Percentiles rank a stretch among this genome's conserved stretches.
These are phyloP conservation scores for Callyntrura guangdongensis DNA, from an alignment of 2,888 invertebrate genomes.

Conservation along the genomic window DNA sequence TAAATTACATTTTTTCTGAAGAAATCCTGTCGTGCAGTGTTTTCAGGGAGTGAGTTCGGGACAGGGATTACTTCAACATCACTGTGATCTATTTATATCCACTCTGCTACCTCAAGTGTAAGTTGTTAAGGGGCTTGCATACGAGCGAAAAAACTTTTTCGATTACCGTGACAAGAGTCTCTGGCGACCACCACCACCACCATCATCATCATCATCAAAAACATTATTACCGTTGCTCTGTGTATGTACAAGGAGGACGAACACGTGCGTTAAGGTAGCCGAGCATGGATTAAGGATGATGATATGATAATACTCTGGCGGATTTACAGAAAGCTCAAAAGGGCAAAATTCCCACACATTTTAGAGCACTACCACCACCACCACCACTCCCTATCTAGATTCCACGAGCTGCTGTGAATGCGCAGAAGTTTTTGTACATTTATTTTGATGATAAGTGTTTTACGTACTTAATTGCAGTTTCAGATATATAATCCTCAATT, in stretches of 20 bases:
- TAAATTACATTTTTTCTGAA: constrained; percentile 14
- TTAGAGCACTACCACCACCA: not conserved
- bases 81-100: constrained; percentile 6
- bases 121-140: constrained; percentile 27
- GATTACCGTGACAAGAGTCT: constrained; percentile 16
- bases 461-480: constrained; percentile 11
- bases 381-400: not conserved
- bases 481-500: not conserved
- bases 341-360: constrained; percentile 8
- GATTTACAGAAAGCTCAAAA: constrained; percentile 12
- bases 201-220: not conserved
- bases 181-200: constrained; percentile 9
- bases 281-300: constrained; percentile 7
- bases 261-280: constrained; percentile 20
- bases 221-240: not conserved
- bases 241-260: constrained; percentile 8
- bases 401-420: not conserved
- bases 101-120: constrained; percentile 4
- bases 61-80: not conserved
- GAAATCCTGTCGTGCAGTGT: not conserved
- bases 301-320: constrained; percentile 19
- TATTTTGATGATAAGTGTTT: constrained; percentile 13
- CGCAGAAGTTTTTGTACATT: constrained; percentile 1
- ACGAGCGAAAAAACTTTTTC: constrained; percentile 15
- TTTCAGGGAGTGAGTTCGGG: not conserved